phyloP scores from a whole-genome alignment of 1,140 invertebrate genomes.

The Melanaphis sacchari region DNA sequence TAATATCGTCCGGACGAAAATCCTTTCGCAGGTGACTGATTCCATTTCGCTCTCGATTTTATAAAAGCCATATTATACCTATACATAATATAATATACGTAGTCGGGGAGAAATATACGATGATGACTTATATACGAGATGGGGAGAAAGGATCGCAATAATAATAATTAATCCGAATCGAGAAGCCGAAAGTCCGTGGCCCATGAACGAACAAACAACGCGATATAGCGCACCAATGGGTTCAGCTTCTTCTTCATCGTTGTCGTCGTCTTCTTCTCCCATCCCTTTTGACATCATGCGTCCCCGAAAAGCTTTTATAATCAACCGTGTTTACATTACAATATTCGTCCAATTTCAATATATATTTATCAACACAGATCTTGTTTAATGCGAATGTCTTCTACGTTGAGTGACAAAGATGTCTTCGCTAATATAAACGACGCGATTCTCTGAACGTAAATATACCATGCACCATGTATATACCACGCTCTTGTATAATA shows the following conservation, averaged over 20 bases:
- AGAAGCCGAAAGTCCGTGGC: conserved; percentile 44
- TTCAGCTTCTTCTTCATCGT: neutral
- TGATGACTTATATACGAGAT: neutral
- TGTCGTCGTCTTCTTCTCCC: neutral
- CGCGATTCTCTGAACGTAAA: neutral
- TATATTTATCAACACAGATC: neutral
- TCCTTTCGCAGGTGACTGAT: conserved; percentile 52
- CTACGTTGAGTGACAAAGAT: neutral
- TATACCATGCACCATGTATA: neutral
- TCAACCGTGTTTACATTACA: conserved; percentile 41
- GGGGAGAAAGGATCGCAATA: conserved; percentile 40
- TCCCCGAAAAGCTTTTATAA: conserved; percentile 44
- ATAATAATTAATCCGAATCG: conserved; percentile 55
- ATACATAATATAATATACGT: neutral
- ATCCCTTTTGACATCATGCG: conserved; percentile 6
- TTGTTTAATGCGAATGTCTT: conserved; percentile 9
- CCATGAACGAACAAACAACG: conserved; percentile 51
- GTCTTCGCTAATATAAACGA: conserved; percentile 6
- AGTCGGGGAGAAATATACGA: neutral
- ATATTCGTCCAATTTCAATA: conserved; percentile 38
- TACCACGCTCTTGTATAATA: neutral
- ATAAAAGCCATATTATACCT: neutral
- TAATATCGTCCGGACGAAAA: conserved; percentile 49
- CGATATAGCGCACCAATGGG: neutral
- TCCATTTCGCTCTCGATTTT: conserved; percentile 22